Evolutionary conservation across 2,113 vertebrate genomes (phyloP), one percentile per base, ranked within the genome.

Genomic region (Pollachius pollachius): DNA sequence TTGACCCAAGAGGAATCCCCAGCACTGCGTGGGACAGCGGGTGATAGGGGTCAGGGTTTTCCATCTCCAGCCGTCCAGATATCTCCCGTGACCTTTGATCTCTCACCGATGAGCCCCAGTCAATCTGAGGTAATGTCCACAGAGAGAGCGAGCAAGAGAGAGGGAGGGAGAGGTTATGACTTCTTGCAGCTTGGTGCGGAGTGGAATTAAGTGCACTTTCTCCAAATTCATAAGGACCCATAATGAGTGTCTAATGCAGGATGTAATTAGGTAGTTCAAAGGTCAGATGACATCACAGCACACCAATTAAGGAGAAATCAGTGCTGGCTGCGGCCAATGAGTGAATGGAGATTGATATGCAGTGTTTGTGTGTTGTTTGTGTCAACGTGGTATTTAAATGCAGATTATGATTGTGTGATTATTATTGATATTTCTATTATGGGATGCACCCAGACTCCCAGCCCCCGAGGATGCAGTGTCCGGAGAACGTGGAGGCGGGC

Each of bases 391-490:
- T 21, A 19, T 21, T n/a, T 19, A 19, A 4, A 19, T 19, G 15
- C n/a, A 41, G 37, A 56, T 65, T 57, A 1, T 60, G 61, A 17
- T 34, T 63, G 25, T 60, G 18, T 60, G 15, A 60, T 19, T 7
- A 19, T 9, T n/a, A 60, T 60, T 60, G 5, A 19, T 60, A 19
- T 60, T 9, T 11, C 58, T 48, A 0, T 63, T 3, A 66, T 67
- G 48, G 21, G 3, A 23, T 34, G 17, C 71, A 6, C 34, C 73
- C 79, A 99, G 97, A 99, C 75, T 73, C 92, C 52, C 95, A 97
- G 79, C 89, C 93, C 0, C 97, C 97, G 11, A 73, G 57, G 79
- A 94, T 99, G 74, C 91, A 3, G 64, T 99, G 97, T 75, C 97
- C 97, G 17, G 77, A 72, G 8, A 87, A 96, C 75, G 94, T 98